These are phyloP conservation scores for Ancistrus triradiatus DNA, from an alignment of 2,113 vertebrate species.

Conservation along the genomic window DNA sequence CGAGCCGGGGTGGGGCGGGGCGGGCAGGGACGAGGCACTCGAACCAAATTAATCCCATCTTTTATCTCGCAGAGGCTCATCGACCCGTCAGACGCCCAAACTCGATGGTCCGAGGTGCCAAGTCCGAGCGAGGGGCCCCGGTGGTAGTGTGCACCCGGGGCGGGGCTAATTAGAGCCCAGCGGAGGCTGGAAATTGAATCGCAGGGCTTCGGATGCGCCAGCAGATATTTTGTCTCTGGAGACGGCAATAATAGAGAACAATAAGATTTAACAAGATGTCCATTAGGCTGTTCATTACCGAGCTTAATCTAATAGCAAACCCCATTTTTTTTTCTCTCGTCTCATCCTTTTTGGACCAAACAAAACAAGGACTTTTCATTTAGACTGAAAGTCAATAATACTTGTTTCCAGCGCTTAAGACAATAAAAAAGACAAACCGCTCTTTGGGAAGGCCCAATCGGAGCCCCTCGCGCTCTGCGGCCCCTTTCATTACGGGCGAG, in stretches of 20 bases:
- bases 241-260: conserved; percentile 52
- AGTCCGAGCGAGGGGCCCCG: not conserved
- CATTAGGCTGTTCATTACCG: conserved; percentile 54
- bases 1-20: too few relatives aligned
- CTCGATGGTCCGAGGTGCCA: too few relatives aligned
- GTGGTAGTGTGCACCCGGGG: conserved; percentile 33
- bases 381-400: conserved; percentile 56
- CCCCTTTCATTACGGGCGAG: conserved; percentile 50
- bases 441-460: conserved; percentile 49
- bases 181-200: conserved; percentile 44
- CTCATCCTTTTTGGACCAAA: too few relatives aligned
- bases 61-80: too few relatives aligned
- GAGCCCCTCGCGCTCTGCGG: conserved; percentile 40
- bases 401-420: conserved; percentile 49
- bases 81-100: too few relatives aligned
- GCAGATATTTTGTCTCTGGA: conserved; percentile 43
- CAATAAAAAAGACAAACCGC: conserved; percentile 52
- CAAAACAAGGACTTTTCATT: conserved; percentile 52
- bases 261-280: conserved; percentile 55
- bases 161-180: conserved; percentile 35
- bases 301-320: conserved; percentile 51
- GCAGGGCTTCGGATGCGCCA: conserved; percentile 25
- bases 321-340: conserved; percentile 24
- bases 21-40: too few relatives aligned
- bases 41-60: too few relatives aligned